Conservation (phyloP, 2,797 vertebrate species). For the Coregonus suidteri region DNA sequence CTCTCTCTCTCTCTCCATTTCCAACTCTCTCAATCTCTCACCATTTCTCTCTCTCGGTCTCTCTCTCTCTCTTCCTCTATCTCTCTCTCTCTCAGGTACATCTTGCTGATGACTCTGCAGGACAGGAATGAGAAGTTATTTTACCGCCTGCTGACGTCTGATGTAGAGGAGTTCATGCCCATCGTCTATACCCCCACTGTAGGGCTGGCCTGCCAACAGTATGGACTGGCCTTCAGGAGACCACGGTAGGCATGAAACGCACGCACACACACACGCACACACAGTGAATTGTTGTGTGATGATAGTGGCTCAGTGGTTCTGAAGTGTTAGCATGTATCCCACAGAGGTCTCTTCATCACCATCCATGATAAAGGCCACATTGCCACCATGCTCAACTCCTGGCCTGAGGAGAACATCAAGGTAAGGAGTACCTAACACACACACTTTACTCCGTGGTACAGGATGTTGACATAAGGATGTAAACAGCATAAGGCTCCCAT, state of each 20-base stretch:
- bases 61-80: no score
- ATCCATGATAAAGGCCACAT: constrained; percentile 96
- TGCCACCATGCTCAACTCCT: constrained; percentile 93
- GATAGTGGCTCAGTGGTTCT: not conserved
- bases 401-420: constrained; percentile 96
- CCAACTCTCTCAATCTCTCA: no score
- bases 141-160: constrained; percentile 91
- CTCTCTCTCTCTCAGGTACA: constrained; percentile 80
- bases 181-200: constrained; percentile 97
- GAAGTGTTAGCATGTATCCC: constrained; percentile 24
- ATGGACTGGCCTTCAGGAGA: constrained; percentile 93
- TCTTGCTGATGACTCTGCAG: constrained; percentile 96
- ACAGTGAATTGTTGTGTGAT: not conserved
- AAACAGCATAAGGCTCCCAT: no score
- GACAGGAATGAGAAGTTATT: constrained; percentile 98
- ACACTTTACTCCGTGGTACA: no score
- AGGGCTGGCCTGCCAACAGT: constrained; percentile 96
- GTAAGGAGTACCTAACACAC: constrained; percentile 58
- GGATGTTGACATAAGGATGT: no score
- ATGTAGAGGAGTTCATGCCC: constrained; percentile 96
- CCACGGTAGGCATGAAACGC: constrained; percentile 82
- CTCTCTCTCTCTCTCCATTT: no score
- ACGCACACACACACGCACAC: not conserved
- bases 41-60: no score
- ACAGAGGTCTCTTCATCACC: constrained; percentile 96